Evolutionary conservation across 2,888 invertebrate genomes (phyloP).

Genomic region (Polyommatus icarus): DNA sequence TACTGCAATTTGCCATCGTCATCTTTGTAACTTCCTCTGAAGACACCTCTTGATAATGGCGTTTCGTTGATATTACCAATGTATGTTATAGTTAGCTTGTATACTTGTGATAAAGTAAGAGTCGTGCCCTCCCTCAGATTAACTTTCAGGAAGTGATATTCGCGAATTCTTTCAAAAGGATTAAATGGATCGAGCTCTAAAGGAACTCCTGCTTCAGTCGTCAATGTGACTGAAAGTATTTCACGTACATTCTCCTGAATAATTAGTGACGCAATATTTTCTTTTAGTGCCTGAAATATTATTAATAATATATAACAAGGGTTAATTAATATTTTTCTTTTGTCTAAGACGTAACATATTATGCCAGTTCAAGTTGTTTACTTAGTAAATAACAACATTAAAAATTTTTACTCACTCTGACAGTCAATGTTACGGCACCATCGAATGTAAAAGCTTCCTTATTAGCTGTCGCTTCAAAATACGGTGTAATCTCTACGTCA

Average conservation of each 20-base stretch:
- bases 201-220: slow-evolving; percentile 43
- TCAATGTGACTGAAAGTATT: slow-evolving; percentile 50
- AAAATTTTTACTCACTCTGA: slow-evolving; percentile 52
- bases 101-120: slow-evolving; percentile 50
- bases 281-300: slow-evolving; percentile 53
- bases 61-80: slow-evolving; percentile 72
- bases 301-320: background rate
- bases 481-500: slow-evolving; percentile 76
- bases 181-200: slow-evolving; percentile 45
- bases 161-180: slow-evolving; percentile 54
- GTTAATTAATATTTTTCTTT: background rate
- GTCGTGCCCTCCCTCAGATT: slow-evolving; percentile 54
- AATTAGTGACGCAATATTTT: slow-evolving; percentile 50
- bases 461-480: slow-evolving; percentile 60
- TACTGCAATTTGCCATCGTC: slow-evolving; percentile 56
- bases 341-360: background rate
- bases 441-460: slow-evolving; percentile 68
- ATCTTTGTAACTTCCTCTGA: slow-evolving; percentile 65
- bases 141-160: slow-evolving; percentile 62
- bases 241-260: slow-evolving; percentile 67
- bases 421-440: slow-evolving; percentile 64
- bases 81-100: slow-evolving; percentile 55
- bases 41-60: slow-evolving; percentile 68
- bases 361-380: background rate
- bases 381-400: background rate